These are phyloP conservation scores for Eupithecia centaureata DNA, from an alignment of 2,888 invertebrate genomes.

Conservation along the genomic window DNA sequence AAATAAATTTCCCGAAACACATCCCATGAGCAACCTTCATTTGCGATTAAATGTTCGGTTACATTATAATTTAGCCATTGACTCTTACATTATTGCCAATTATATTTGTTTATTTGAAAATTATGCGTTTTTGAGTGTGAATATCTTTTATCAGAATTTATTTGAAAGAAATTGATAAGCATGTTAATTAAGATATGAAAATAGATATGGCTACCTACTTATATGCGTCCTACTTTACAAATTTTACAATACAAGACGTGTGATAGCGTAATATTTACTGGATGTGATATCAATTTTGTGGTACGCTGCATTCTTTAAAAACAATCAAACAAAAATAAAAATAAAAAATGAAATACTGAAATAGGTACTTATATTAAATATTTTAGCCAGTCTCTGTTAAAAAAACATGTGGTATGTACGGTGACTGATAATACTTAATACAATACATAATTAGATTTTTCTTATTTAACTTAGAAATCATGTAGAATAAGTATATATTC, in stretches of 20 bases:
- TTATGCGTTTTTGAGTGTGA: conserved; percentile 2
- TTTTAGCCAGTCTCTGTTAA: no score
- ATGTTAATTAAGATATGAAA: conserved; percentile 9
- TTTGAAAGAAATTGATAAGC: conserved; percentile 8
- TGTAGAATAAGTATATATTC: no score
- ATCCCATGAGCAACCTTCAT: neutral
- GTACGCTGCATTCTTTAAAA: no score
- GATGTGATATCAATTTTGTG: no score
- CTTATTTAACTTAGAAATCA: no score
- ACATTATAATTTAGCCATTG: neutral
- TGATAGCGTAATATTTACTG: neutral
- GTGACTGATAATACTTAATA: no score
- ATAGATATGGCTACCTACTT: neutral
- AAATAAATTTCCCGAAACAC: neutral
- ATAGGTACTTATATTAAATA: no score
- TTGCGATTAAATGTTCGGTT: neutral
- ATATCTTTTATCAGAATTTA: conserved; percentile 6
- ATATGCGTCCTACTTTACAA: neutral
- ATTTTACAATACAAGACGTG: no score
- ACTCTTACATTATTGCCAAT: conserved; percentile 1
- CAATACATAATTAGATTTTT: no score
- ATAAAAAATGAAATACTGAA: no score
- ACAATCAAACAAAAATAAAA: no score
- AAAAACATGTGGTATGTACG: no score
- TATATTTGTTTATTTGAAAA: neutral